Evolutionary conservation across 2,113 vertebrate species (phyloP), one percentile per base, ranked within the genome.

Genomic region (Polypterus senegalus): DNA sequence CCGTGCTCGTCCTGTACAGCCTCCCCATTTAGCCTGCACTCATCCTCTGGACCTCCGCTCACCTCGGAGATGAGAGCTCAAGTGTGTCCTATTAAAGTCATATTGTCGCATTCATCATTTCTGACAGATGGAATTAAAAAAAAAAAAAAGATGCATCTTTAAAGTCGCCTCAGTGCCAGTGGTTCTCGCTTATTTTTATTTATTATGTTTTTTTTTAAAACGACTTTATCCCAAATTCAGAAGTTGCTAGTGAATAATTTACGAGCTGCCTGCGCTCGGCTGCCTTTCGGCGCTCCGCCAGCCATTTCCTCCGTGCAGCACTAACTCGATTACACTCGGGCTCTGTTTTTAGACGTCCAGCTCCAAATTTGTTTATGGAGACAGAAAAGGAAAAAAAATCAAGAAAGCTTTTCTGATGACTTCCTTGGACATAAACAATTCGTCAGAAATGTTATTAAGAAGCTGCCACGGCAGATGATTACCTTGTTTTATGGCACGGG

Each of bases 261-360:
- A 85, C 76, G 72, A 80, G 69, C 54, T 63, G 75, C 64, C 61
- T 69, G 71, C 74, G 65, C 70, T 68, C 65, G 60, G 27, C 47
- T 73, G 59, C 65, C 67, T 74, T 77, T 72, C 72, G 81, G 77
- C 73, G 78, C 66, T 67, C 79, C 65, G 67, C 69, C 79, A 77
- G 74, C 76, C 71, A 78, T 85, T 89, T 87, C 78, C 76, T 89
- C 71, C 75, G 79, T 71, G 69, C 66, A 69, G 77, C 73, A 70
- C 77, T 88, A 88, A 90, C 80, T 84, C 81, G 78, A 84, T 92
- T 89, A 86, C 74, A 67, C 71, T 76, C 71, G 73, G 83, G 78
- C 81, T 79, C 69, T 79, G 79, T 75, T 80, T 77, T 81, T 82
- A 77, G 76, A 80, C 69, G 79, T 79, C 73, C 80, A 78, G 80